These are phyloP conservation scores for Melanaphis sacchari DNA, from an alignment of 1,140 invertebrate species.

Conservation along the genomic window DNA sequence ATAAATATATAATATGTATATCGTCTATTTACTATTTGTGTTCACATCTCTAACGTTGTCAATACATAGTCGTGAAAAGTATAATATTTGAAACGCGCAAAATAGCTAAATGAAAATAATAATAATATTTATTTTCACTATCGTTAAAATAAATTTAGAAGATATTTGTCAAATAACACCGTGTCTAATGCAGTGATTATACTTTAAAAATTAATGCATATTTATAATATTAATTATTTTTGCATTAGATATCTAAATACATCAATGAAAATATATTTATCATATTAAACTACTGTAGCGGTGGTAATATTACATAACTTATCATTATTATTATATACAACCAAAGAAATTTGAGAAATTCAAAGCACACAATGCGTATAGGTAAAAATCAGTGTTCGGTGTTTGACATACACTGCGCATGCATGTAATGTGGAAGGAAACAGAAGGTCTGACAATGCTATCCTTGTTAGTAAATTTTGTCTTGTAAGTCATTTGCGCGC, in stretches of 20 bases:
- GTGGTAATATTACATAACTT: neutral
- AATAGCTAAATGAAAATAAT: neutral
- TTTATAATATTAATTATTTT: neutral
- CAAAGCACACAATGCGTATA: neutral
- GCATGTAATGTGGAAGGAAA: neutral
- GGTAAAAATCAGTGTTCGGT: neutral
- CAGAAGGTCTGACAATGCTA: conserved; percentile 4
- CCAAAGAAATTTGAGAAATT: neutral
- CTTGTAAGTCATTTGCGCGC: conserved; percentile 27
- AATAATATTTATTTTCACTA: neutral
- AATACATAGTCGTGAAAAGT: neutral
- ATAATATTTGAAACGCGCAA: neutral
- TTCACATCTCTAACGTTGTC: neutral
- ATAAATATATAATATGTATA: neutral
- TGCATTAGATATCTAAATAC: no score
- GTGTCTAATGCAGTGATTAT: neutral
- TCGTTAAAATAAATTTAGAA: neutral
- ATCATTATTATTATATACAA: neutral
- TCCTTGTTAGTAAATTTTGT: conserved; percentile 33
- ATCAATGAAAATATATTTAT: neutral
- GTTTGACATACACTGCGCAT: neutral
- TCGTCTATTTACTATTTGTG: no score
- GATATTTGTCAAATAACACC: neutral
- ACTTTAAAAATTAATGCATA: neutral
- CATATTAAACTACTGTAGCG: neutral